These are phyloP conservation scores for Galaxias olidus DNA, from an alignment of 2,797 vertebrate genomes.

Conservation along the genomic window DNA sequence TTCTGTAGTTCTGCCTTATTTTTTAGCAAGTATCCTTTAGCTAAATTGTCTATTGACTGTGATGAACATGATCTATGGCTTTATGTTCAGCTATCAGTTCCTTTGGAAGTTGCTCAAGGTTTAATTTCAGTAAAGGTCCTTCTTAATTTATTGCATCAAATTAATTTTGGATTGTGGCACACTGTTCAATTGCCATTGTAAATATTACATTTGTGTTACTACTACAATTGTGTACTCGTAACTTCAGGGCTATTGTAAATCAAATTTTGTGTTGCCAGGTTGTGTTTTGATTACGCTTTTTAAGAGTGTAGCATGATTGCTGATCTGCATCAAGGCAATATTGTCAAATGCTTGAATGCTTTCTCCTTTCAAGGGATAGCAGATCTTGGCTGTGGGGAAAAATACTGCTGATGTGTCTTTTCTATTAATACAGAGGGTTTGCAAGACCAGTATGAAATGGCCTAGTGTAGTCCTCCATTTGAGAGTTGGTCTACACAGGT, in stretches of 20 bases:
- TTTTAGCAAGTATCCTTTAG: background rate
- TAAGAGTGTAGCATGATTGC: background rate
- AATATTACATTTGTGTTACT: slow-evolving; percentile 31
- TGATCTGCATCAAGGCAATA: slow-evolving; percentile 8
- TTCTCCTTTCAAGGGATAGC: background rate
- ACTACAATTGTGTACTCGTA: slow-evolving; percentile 14
- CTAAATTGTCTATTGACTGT: slow-evolving; percentile 2
- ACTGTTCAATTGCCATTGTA: slow-evolving; percentile 35
- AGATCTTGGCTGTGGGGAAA: slow-evolving; percentile 9
- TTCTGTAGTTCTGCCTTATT: background rate
- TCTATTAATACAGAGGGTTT: background rate
- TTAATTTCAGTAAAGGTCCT: background rate
- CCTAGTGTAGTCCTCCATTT: background rate
- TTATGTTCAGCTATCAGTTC: background rate
- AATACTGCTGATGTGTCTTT: slow-evolving; percentile 3
- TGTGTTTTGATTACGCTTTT: background rate
- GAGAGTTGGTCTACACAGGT: too few species aligned
- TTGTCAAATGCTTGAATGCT: slow-evolving; percentile 1
- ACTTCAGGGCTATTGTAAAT: slow-evolving; percentile 11
- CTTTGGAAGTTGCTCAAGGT: background rate
- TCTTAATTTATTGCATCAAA: background rate
- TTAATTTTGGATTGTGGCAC: background rate
- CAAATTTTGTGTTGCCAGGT: slow-evolving; percentile 9
- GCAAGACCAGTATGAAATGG: background rate
- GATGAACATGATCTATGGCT: background rate